Conservation (phyloP, 1,140 invertebrate species). For the Leptoteleia sp. region DNA sequence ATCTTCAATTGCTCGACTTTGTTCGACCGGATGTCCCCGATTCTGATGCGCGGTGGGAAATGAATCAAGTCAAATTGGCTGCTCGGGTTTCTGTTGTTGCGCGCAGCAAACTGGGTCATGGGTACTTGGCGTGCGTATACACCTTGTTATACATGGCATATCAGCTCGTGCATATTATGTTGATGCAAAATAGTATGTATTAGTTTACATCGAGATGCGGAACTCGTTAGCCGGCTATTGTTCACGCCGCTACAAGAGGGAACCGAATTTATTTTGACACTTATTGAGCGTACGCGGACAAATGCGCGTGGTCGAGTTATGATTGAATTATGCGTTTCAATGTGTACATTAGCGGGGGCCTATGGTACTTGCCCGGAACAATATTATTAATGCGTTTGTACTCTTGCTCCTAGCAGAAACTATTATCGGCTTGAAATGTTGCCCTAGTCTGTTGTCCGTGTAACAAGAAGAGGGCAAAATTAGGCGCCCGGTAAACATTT, state of each 20-base stretch:
- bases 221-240: conserved; percentile 13
- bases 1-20: conserved; percentile 49
- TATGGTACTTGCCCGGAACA: no score
- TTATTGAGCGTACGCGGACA: conserved; percentile 45
- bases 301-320: conserved; percentile 42
- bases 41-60: not conserved
- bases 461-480: no score
- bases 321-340: conserved; percentile 24
- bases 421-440: no score
- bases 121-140: no score
- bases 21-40: conserved; percentile 40
- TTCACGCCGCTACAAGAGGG: conserved; percentile 23
- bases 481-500: no score
- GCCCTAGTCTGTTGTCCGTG: no score
- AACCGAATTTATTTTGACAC: conserved; percentile 46
- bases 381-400: no score
- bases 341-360: conserved; percentile 15
- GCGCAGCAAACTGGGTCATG: no score
- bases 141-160: not conserved
- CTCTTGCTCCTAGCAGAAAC: no score
- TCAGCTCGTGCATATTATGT: conserved; percentile 32
- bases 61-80: no score
- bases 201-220: conserved; percentile 37
- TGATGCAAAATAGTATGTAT: conserved; percentile 29
- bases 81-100: no score